phyloP scores from a whole-genome alignment of 2,113 vertebrate species.

The Atherinomorus stipes region DNA sequence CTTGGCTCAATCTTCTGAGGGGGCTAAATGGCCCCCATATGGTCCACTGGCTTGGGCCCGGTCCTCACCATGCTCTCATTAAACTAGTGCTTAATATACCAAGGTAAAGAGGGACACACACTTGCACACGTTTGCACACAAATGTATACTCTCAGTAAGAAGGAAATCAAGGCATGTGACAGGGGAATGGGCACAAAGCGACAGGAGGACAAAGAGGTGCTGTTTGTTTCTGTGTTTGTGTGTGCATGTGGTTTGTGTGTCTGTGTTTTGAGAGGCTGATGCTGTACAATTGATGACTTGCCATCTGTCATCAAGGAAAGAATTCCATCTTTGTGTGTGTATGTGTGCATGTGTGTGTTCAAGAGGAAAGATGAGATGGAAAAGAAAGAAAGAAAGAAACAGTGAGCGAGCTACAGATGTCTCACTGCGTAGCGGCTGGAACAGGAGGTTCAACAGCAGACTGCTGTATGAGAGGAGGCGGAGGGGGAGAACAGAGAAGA shows the following conservation, averaged over 20 bases:
- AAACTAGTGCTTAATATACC: conserved; percentile 89
- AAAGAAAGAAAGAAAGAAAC: conserved; percentile 66
- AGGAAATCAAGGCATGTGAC: conserved; percentile 66
- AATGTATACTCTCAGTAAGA: conserved; percentile 53
- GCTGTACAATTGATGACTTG: conserved; percentile 96
- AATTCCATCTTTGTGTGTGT: conserved; percentile 75
- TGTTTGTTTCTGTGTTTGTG: conserved; percentile 73
- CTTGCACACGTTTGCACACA: conserved; percentile 30
- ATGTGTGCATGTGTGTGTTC: conserved; percentile 85
- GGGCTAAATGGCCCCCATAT: conserved; percentile 98
- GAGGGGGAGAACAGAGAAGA: conserved; percentile 47
- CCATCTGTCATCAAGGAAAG: conserved; percentile 96
- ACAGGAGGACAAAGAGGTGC: conserved; percentile 58
- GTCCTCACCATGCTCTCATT: conserved; percentile 84
- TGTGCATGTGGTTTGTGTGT: conserved; percentile 52
- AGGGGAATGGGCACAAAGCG: conserved; percentile 58
- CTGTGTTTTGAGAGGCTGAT: conserved; percentile 66
- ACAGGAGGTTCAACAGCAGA: conserved; percentile 90
- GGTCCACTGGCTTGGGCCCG: conserved; percentile 93
- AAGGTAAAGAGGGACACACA: conserved; percentile 75
- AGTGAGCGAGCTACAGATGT: conserved; percentile 90
- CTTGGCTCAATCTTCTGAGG: conserved; percentile 94
- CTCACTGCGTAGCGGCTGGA: conserved; percentile 91
- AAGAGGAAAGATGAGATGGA: conserved; percentile 76
- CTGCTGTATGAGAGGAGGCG: conserved; percentile 80